A percentile compares a stretch with the other conserved stretches of the same genome.
phyloP scores from a whole-genome alignment of 1,140 invertebrate genomes.

The Latrodectus geometricus region DNA sequence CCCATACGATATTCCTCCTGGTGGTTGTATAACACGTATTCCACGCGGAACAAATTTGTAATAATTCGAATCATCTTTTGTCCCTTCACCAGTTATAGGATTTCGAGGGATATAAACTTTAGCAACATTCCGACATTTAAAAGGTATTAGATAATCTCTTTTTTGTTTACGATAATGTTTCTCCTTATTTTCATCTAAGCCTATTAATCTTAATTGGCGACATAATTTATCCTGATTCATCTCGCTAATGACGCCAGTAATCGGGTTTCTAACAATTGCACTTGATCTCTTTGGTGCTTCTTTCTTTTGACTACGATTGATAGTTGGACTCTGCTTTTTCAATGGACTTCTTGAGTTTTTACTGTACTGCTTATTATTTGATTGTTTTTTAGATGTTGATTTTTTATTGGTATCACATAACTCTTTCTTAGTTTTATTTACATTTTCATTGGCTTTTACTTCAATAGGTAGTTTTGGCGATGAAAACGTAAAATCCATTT shows the following conservation, averaged over 20 bases:
- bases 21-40: background rate
- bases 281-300: background rate
- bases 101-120: background rate
- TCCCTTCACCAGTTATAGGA: constrained; percentile 20
- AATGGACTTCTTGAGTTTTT: background rate
- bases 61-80: background rate
- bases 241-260: constrained; percentile 5
- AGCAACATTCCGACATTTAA: background rate
- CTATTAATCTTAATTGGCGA: background rate
- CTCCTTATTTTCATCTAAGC: background rate
- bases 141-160: background rate
- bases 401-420: background rate
- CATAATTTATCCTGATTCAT: background rate
- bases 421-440: background rate
- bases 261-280: background rate
- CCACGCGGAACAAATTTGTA: background rate
- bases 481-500: too few relatives aligned
- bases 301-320: background rate
- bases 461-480: too few relatives aligned
- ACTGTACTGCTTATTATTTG: background rate
- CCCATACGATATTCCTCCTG: background rate
- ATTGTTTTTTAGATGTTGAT: background rate
- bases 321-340: background rate
- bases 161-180: background rate
- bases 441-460: background rate